phyloP scores from a whole-genome alignment of 2,113 vertebrate genomes.

The Geococcyx californianus region DNA sequence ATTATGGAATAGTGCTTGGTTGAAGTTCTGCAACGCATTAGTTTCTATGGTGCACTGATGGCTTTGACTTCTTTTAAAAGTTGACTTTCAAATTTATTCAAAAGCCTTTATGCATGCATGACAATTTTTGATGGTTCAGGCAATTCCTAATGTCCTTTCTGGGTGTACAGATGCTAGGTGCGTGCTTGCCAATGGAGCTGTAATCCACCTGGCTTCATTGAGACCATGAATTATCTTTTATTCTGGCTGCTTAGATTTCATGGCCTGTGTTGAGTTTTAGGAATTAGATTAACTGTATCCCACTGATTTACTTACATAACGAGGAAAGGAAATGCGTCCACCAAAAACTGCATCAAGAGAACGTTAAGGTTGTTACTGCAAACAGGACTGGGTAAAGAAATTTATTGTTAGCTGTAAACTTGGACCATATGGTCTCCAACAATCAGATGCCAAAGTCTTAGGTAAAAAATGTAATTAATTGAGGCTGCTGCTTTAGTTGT shows the following conservation, averaged over 20 bases:
- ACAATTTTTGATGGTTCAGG: background rate
- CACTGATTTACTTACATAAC: background rate
- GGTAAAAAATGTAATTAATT: background rate
- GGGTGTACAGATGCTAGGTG: background rate
- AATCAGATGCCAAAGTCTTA: background rate
- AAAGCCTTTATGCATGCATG: background rate
- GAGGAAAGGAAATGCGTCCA: slow-evolving; percentile 22
- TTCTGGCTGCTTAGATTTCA: slow-evolving; percentile 23
- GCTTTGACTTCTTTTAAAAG: background rate
- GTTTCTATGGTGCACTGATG: background rate
- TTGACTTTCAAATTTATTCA: background rate
- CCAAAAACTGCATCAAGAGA: background rate
- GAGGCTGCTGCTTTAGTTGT: background rate
- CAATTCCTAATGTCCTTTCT: background rate
- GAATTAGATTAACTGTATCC: background rate
- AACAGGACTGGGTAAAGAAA: background rate
- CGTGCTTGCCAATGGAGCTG: background rate
- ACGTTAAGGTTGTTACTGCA: slow-evolving; percentile 2
- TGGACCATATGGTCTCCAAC: slow-evolving; percentile 5
- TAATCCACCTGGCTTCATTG: slow-evolving; percentile 27
- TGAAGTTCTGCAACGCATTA: background rate
- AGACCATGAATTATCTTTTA: slow-evolving; percentile 16
- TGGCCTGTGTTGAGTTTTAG: slow-evolving; percentile 27
- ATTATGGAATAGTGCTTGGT: background rate
- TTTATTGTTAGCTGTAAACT: slow-evolving; percentile 40